Base-by-base conservation (phyloP, 2,797 vertebrate species). In the Pseudochromis fuscus region DNA sequence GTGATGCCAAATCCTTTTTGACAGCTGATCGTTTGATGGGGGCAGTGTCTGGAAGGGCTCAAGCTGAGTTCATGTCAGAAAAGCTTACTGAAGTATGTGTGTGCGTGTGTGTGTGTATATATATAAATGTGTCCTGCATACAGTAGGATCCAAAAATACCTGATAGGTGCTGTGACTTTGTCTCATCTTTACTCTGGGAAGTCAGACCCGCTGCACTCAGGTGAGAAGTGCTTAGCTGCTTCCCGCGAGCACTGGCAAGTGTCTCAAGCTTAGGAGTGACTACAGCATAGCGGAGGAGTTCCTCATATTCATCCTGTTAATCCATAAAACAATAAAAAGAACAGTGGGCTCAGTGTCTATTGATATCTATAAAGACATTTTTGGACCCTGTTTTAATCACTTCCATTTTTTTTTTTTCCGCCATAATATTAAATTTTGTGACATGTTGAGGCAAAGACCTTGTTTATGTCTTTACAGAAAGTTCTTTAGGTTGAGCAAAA, bases 231-330 rank as follows among this genome's bases (percentile, higher is more conserved):
- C 80, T 71, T 55, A 86, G 88, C 42, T 82, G 84, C 0, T 90
- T 87, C 64, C 84, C 87, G 0, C 74, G 85, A 72, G 80, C 23
- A 67, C 35, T 24, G 21, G 62, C 57, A 40, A 83, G 52, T 2
- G 85, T 74, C 18, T 95, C 94, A 84, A 93, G 80, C 68, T 92
- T 96, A 0, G 94, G 95, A 62, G 95, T 94, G 85, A 96, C 94
- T 69, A 96, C 78, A 83, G 96, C 91, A 25, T 95, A 95, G 67
- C 77, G 93, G 65, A 97, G 94, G 72, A 96, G 92, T 72, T 98
- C 96, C 90, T 98, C 97, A 87, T 96, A 98, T 75, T 97, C 97
- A 84, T 96, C 96, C 97, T 94, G 79, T 77, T 63, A 28, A 76
- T 72, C 9, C 67, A 81, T 31, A 28, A 64, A n/a, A 70, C 11